Evolutionary conservation across 2,797 vertebrate genomes (phyloP), one percentile per base, ranked within the genome.

Genomic region (Acanthiza pusilla): DNA sequence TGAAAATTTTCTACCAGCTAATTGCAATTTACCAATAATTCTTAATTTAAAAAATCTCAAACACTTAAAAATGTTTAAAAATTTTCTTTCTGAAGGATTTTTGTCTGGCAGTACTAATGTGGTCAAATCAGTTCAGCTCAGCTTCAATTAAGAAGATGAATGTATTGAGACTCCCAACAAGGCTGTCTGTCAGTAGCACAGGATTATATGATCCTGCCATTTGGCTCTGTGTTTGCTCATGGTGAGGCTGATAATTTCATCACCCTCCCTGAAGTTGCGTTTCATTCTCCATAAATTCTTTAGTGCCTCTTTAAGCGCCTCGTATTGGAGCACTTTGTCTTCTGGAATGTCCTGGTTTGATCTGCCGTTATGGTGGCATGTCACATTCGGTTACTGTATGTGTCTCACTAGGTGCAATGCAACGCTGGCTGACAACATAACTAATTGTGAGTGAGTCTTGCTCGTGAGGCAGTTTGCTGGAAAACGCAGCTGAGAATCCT

Each of bases 271-370:
- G 53, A 96, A 87, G 74, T 0, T 94, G 17, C 7, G 0, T 94
- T 97, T 96, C 68, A 42, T 87, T 93, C 77, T 76, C 95, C 77
- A 83, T 91, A 94, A 94, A 91, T 94, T 94, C 91, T 91, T 88
- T 80, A 91, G 93, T 91, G 62, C 68, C 93, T 91, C 88, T 93
- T 92, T 86, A 93, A 75, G 67, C 73, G 50, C 34, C 57, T 90
- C 0, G 0, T 54, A 48, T 43, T 54, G 75, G 77, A 94, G 75
- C 65, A 60, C 70, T 96, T 82, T 91, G 68, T 95, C 89, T 96
- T 85, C 68, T 47, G 80, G 57, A 91, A 75, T 68, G 93, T 70
- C 65, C 91, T 81, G 27, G 80, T 83, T 73, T 91, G 91, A 93
- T 91, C 50, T 61, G 75, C 93, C 61, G 0, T 75, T 77, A 53